phyloP scores from a whole-genome alignment of 2,113 vertebrate genomes.

The Piaya cayana region DNA sequence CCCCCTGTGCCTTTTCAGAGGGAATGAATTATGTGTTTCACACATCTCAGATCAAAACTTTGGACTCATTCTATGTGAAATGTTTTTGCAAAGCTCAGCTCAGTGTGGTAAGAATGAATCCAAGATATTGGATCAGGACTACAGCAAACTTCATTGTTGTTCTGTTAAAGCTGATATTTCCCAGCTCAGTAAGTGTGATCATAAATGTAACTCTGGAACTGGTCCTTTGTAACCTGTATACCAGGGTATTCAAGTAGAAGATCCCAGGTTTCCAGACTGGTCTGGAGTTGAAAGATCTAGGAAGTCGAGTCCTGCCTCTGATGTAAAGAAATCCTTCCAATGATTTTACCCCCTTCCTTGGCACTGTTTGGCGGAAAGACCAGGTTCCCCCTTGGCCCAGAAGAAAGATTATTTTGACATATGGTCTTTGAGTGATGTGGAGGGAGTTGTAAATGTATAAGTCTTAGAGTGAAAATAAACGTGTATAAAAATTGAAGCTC shows the following conservation, averaged over 20 bases:
- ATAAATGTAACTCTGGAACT: background rate
- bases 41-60: background rate
- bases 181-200: accelerated
- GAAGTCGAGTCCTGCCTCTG: background rate
- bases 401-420: background rate
- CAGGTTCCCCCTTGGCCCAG: background rate
- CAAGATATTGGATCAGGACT: background rate
- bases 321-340: background rate
- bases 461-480: background rate
- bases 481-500: background rate
- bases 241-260: background rate
- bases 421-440: background rate
- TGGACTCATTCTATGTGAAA: background rate
- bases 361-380: background rate
- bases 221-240: background rate
- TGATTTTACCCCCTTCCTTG: background rate
- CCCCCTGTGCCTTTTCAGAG: background rate
- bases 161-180: background rate
- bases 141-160: background rate
- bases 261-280: background rate
- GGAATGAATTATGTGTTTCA: background rate
- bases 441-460: background rate
- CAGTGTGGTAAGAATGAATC: background rate
- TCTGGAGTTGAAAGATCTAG: background rate
- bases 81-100: background rate